Conservation (phyloP, 1,140 invertebrate genomes). For the Ips typographus region DNA sequence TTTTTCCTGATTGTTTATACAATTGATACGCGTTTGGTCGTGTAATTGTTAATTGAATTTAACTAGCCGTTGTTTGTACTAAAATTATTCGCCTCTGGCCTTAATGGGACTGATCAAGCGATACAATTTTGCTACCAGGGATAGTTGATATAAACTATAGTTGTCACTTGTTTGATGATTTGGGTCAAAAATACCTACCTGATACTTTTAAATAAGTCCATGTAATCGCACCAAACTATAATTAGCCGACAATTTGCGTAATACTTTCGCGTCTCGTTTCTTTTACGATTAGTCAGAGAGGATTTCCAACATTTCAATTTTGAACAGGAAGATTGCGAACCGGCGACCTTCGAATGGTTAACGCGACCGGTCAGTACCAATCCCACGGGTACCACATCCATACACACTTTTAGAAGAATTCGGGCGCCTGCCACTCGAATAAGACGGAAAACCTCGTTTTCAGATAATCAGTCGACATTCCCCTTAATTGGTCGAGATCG, state of each 20-base stretch:
- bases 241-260: slow-evolving; percentile 14
- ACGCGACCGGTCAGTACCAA: neutral
- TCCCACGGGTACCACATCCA: slow-evolving; percentile 1
- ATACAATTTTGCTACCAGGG: no score
- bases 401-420: no score
- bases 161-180: no score
- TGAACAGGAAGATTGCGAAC: slow-evolving; percentile 16
- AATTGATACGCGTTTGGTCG: no score
- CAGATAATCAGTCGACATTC: neutral
- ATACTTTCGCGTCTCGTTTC: slow-evolving; percentile 16
- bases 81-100: no score
- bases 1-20: no score
- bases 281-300: slow-evolving; percentile 19
- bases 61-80: no score
- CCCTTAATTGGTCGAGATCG: slow-evolving; percentile 1
- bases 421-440: neutral
- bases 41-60: no score
- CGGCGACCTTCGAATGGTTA: slow-evolving; percentile 7
- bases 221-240: slow-evolving; percentile 15
- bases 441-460: slow-evolving; percentile 4
- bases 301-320: slow-evolving; percentile 15
- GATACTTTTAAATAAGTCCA: slow-evolving; percentile 7
- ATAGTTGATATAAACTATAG: no score
- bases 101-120: no score
- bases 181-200: no score